Evolutionary conservation across 2,797 vertebrate genomes (phyloP), one percentile per base, ranked within the genome.

Genomic region (Amblyopsis hoosieri): DNA sequence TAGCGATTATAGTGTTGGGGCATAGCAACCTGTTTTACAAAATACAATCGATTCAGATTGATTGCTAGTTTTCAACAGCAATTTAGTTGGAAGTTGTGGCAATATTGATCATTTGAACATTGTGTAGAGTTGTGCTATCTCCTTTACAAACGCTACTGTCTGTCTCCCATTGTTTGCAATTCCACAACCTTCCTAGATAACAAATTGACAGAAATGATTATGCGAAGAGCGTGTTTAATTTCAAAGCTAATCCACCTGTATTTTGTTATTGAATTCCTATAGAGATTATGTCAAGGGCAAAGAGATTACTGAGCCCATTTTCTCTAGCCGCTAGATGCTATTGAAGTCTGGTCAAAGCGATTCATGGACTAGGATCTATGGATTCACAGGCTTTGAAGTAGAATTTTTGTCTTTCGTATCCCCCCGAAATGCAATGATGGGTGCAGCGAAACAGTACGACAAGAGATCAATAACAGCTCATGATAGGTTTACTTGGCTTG

Each of bases 381-480:
- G 62, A 67, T 62, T 54, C 55, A 57, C 64, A n/a, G 54, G 57
- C 57, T 77, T 74, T 75, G 68, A 65, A 46, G 66, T 60, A 1
- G 12, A 53, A 11, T 54, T 67, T 12, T 71, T 64, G 50, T 53
- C 17, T 46, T 23, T 23, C 12, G 12, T 12, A 4, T 10, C 7
- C 2, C 33, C 12, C 52, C 66, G 12, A 1, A 19, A 14, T 49
- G 33, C 14, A 19, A 51, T 50, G 48, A 49, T 9, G 3, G 57
- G 49, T 4, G 12, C 62, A 54, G 63, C 0, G 55, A 71, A 62
- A 72, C 64, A 63, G 54, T 57, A 65, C 76, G 70, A 12, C 1
- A 8, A 69, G 61, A 54, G 66, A 83, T 84, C 81, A 62, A 83
- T 87, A 75, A 59, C 69, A 85, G 66, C 46, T 11, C 11, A 52